Evolutionary conservation across 53 echinoderm and acorn worm species (phyloP).

Genomic region (Arbacia lixula): DNA sequence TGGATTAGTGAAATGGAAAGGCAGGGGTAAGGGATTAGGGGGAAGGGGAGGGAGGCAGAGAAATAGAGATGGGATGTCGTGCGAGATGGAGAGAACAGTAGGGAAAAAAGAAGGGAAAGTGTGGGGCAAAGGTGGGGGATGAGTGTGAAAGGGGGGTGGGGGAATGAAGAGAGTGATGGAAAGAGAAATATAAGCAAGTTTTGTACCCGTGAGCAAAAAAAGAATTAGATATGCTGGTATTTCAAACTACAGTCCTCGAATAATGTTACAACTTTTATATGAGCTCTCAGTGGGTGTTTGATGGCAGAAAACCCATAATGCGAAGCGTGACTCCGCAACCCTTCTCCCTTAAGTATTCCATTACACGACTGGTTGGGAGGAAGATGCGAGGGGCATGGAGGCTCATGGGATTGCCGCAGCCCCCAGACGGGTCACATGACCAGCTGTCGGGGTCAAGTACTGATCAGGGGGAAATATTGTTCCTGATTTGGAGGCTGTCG

Average conservation of each 20-base stretch:
- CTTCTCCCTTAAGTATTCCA: background rate
- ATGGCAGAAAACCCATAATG: too few relatives aligned
- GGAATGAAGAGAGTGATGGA: background rate
- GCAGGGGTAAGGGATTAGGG: background rate
- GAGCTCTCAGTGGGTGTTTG: too few relatives aligned
- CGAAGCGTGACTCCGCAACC: too few relatives aligned
- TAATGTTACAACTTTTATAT: too few relatives aligned
- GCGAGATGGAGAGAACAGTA: background rate
- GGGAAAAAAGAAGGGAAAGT: background rate
- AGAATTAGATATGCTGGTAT: too few relatives aligned
- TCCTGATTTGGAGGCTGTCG: background rate
- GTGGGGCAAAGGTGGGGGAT: background rate
- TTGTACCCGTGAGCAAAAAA: too few relatives aligned
- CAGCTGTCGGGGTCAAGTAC: conserved; percentile 37
- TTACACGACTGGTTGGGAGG: too few relatives aligned
- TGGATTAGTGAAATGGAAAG: background rate
- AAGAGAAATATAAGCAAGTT: too few relatives aligned
- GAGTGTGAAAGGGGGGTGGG: background rate
- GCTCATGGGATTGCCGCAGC: conserved; percentile 21
- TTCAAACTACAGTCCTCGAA: too few relatives aligned
- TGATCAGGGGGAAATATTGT: conserved; percentile 1
- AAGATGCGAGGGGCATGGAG: background rate
- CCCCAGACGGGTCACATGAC: conserved; percentile 26
- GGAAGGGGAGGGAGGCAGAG: background rate
- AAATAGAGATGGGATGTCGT: background rate